phyloP scores from a whole-genome alignment of 53 echinoderm and acorn worm genomes.

The Patiria pectinifera region DNA sequence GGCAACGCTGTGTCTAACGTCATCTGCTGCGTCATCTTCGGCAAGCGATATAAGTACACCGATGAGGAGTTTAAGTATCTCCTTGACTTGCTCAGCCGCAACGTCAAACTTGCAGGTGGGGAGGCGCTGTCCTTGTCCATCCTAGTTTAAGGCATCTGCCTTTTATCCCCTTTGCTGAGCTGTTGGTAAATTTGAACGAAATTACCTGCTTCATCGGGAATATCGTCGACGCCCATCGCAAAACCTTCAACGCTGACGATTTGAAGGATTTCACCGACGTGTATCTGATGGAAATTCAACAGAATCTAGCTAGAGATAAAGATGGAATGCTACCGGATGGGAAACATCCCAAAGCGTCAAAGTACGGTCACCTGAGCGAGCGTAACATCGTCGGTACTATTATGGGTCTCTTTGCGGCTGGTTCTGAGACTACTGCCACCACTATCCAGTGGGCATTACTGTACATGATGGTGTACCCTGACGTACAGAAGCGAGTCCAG shows the following conservation, averaged over 20 bases:
- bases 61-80: conserved; percentile 29
- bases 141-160: conserved; percentile 5
- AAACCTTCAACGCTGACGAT: too few species aligned
- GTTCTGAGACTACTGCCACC: conserved; percentile 19
- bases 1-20: conserved; percentile 59
- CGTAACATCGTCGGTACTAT: conserved; percentile 14
- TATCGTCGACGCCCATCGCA: neutral
- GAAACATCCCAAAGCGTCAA: too few species aligned
- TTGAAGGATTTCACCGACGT: too few species aligned
- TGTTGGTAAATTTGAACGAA: neutral
- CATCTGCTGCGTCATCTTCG: conserved; percentile 53
- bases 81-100: neutral
- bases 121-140: neutral
- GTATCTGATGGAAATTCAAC: too few species aligned
- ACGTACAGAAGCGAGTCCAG: conserved; percentile 26
- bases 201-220: neutral
- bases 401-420: conserved; percentile 5
- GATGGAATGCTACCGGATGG: too few species aligned
- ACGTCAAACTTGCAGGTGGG: neutral
- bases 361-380: neutral
- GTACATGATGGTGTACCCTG: conserved; percentile 32
- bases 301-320: too few species aligned
- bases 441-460: conserved; percentile 17
- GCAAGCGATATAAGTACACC: conserved; percentile 55
- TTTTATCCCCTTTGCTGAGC: neutral